Conservation (phyloP, 2,113 vertebrate species). For the Ariopsis seemanni region DNA sequence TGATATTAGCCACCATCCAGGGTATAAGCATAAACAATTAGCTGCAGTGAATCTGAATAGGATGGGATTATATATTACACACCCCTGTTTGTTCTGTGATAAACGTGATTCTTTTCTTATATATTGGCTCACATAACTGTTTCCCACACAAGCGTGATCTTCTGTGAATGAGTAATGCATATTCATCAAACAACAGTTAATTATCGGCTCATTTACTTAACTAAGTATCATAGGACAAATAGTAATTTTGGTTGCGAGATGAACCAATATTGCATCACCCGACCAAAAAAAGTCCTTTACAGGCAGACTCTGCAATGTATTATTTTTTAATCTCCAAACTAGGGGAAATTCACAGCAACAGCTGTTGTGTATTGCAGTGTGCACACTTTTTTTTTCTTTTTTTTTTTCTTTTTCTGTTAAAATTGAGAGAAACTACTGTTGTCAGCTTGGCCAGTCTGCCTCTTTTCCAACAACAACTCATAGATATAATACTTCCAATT, state of each 20-base stretch:
- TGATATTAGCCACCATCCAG: constrained; percentile 43
- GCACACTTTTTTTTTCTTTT: not conserved
- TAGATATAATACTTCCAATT: constrained; percentile 47
- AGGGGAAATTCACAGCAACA: not conserved
- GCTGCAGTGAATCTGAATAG: constrained; percentile 38
- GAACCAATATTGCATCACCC: not conserved
- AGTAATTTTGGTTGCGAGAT: not conserved
- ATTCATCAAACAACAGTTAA: not conserved
- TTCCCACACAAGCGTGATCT: not conserved
- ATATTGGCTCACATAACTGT: not conserved
- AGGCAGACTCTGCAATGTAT: not conserved
- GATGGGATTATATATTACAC: constrained; percentile 37
- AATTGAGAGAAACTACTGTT: not conserved
- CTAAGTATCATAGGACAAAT: not conserved
- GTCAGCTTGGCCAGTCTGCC: constrained; percentile 32
- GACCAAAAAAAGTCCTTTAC: not conserved
- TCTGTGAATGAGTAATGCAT: not conserved
- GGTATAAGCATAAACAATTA: constrained; percentile 54
- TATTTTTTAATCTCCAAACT: not conserved
- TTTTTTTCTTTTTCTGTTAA: not conserved
- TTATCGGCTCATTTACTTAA: not conserved
- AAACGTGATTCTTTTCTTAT: constrained; percentile 1
- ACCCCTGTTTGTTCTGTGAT: not conserved
- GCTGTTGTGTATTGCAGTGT: constrained; percentile 10
- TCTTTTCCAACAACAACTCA: constrained; percentile 44